Base-by-base conservation (phyloP, 2,113 vertebrate species). In the Rousettus leschenaultii region DNA sequence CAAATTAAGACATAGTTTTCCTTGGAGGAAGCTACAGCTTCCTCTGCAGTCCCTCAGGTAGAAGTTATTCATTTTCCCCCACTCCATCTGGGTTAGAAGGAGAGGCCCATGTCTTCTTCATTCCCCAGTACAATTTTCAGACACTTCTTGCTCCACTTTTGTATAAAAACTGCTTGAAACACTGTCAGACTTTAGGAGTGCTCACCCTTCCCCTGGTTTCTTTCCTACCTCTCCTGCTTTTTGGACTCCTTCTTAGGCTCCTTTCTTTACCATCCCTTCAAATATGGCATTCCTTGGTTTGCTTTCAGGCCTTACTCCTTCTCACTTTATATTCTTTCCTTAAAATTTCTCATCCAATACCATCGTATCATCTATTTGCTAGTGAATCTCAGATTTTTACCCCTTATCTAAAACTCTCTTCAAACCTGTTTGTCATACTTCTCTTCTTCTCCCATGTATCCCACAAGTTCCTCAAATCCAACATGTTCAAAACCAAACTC, bases 341-440 rank as follows among this genome's bases (percentile, higher is more conserved):
- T 79, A 65, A 92, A 57, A 93, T 68, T 35, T 96, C 35, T 87
- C 65, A 79, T 21, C 43, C 26, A 61, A 1, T 82, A 10, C 63
- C 33, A 6, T 45, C 28, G 61, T 35, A 22, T 68, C 57, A 55
- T 71, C 40, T 73, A 43, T 59, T 83, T 93, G 51, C 30, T 94
- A 61, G 53, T 30, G 15, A 86, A 65, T 53, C 53, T 96, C 55
- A 26, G 15, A 82, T 86, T 66, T 82, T 94, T 77, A 85, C 12
- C 66, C 89, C 51, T 79, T 88, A 13, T 14, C 55, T 26, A 70
- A 75, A 91, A 61, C n/a, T 59, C 40, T 93, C 10, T 73, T 84
- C 55, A 68, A 30, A 61, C 7, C 35, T 70, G 7, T 59, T 2
- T 30, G 70, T 38, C 68, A n/a, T 55, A 33, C 51, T 65, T 24